These are phyloP conservation scores for Agriopis leucophaearia DNA, from an alignment of 2,888 invertebrate species.

Conservation along the genomic window DNA sequence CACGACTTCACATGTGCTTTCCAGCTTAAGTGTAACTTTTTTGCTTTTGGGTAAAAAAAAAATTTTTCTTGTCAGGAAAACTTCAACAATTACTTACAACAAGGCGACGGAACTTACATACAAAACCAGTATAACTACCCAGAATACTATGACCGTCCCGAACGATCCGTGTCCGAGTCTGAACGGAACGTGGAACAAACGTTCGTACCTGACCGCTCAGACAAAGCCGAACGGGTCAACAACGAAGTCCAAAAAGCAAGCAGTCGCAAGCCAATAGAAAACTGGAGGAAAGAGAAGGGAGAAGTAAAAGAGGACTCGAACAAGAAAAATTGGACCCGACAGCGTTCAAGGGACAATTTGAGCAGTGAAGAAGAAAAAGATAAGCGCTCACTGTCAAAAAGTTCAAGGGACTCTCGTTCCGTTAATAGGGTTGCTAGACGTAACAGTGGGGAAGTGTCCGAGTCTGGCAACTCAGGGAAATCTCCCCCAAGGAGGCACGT, in stretches of 20 bases:
- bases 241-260: constrained; percentile 71
- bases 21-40: no score
- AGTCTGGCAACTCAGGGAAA: constrained; percentile 46
- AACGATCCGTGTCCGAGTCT: constrained; percentile 24
- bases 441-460: constrained; percentile 61
- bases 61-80: constrained; percentile 47
- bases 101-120: constrained; percentile 77
- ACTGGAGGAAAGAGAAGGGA: constrained; percentile 74
- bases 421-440: constrained; percentile 57
- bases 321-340: constrained; percentile 69
- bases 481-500: constrained; percentile 69
- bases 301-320: constrained; percentile 67
- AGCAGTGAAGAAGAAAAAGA: constrained; percentile 67
- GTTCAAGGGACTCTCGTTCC: constrained; percentile 57
- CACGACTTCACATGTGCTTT: no score
- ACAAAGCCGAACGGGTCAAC: constrained; percentile 65
- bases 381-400: constrained; percentile 55
- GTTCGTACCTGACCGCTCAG: constrained; percentile 38
- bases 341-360: constrained; percentile 70
- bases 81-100: constrained; percentile 71
- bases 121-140: constrained; percentile 69
- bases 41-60: not conserved
- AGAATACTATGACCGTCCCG: constrained; percentile 58
- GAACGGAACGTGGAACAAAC: constrained; percentile 34
- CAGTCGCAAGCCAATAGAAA: constrained; percentile 66